Conservation (phyloP, 2,888 invertebrate species). For the Drosophila neotestacea region DNA sequence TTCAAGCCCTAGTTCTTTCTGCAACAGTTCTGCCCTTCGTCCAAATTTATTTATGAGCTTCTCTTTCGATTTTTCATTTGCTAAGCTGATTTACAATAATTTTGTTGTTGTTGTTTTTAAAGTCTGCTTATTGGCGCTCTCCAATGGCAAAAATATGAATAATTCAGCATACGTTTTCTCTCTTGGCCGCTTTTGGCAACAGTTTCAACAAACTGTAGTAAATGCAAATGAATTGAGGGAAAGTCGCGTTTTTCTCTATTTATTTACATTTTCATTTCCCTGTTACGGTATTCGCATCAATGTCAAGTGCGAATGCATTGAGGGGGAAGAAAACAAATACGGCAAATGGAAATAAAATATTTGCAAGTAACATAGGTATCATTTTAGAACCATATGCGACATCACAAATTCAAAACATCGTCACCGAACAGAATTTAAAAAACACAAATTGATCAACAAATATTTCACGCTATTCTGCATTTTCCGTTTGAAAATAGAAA, state of each 20-base stretch:
- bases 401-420: slow-evolving; percentile 12
- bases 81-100: slow-evolving; percentile 72
- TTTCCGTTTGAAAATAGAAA: slow-evolving; percentile 7
- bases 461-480: slow-evolving; percentile 12
- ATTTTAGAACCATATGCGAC: slow-evolving; percentile 5
- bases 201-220: slow-evolving; percentile 47
- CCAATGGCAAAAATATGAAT: slow-evolving; percentile 66
- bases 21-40: slow-evolving; percentile 26
- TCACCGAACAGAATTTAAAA: background rate
- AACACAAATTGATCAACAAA: slow-evolving; percentile 3
- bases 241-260: slow-evolving; percentile 63
- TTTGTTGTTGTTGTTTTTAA: slow-evolving; percentile 19
- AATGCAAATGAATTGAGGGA: slow-evolving; percentile 74
- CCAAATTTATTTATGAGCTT: slow-evolving; percentile 52
- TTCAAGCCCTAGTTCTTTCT: slow-evolving; percentile 3
- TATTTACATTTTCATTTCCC: slow-evolving; percentile 67
- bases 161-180: slow-evolving; percentile 67
- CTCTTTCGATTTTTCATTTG: slow-evolving; percentile 71
- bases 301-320: slow-evolving; percentile 42
- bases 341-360: background rate
- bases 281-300: slow-evolving; percentile 63
- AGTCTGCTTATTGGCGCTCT: slow-evolving; percentile 44
- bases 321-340: background rate
- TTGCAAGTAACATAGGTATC: background rate
- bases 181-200: slow-evolving; percentile 46